These are phyloP conservation scores for Cepphus grylle DNA, from an alignment of 2,113 vertebrate species.

Conservation along the genomic window DNA sequence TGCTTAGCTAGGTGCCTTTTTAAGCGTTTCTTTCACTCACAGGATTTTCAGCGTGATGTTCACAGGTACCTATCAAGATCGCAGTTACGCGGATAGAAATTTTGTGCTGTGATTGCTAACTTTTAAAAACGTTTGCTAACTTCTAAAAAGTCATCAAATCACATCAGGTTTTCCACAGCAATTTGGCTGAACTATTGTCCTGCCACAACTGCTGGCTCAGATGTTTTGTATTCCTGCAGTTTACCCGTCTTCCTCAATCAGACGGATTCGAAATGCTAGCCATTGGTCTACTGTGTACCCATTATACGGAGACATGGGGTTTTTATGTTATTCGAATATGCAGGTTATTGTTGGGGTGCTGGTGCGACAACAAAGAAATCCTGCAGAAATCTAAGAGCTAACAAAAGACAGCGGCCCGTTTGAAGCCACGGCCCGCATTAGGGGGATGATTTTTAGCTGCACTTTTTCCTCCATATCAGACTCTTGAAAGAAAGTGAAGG, in stretches of 20 bases:
- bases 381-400: not conserved
- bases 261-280: not conserved
- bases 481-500: not conserved
- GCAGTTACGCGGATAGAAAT: fast-evolving
- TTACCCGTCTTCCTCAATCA: not conserved
- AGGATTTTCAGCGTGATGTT: not conserved
- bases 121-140: fast-evolving
- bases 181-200: not conserved
- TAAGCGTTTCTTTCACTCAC: not conserved
- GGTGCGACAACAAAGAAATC: not conserved
- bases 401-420: not conserved
- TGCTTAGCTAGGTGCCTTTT: not conserved
- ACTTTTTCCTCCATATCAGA: not conserved
- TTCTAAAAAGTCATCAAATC: not conserved
- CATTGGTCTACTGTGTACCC: no score
- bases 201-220: not conserved
- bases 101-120: not conserved
- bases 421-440: not conserved
- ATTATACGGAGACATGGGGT: fast-evolving
- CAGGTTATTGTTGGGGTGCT: not conserved
- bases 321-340: fast-evolving
- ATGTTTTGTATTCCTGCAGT: not conserved
- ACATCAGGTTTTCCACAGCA: not conserved
- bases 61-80: fast-evolving
- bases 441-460: not conserved